Base-by-base conservation (phyloP, 2,797 vertebrate genomes). In the Discoglossus pictus region DNA sequence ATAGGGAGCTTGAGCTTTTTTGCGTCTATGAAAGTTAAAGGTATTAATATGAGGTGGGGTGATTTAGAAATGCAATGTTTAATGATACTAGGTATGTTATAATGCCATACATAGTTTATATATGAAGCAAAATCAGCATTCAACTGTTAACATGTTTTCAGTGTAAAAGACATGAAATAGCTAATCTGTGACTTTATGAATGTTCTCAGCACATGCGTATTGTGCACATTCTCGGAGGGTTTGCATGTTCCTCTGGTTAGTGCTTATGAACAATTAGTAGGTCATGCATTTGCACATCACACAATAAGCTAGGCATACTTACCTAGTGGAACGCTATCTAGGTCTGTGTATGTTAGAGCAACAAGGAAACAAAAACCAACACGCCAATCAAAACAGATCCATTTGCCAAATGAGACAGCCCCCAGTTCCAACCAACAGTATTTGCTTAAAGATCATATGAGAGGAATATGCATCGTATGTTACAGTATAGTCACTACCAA, bases 241-340 rank as follows among this genome's bases (percentile, higher is more conserved):
- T 70, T 81, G 83, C 68, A 73, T 82, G 76, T 78, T 82, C 79
- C 61, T 79, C 75, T 73, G 78, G 89, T 91, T 91, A 90, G 88
- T 86, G 83, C 80, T 85, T 62, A 75, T 73, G 80, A 80, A 86
- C 75, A 79, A 86, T 90, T 88, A 90, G 84, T 88, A 89, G 84
- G 77, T 81, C 83, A 88, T 86, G 85, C 88, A 91, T 80, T 87
- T 80, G 84, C 79, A 86, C 74, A 78, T 78, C 78, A 84, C 76
- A 84, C 80, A 84, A 80, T 86, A 89, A 89, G 85, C 91, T 89
- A 82, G 74, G 83, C 60, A 80, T 92, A 98, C 97, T 99, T 92
- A 98, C 97, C 97, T 74, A 88, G 65, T 0, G 89, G 87, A 85
- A 94, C 81, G 92, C 91, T 95, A 94, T 93, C 94, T 96, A 98